Evolutionary conservation across 2,797 vertebrate genomes (phyloP).

Genomic region (Onychomys arenicola): DNA sequence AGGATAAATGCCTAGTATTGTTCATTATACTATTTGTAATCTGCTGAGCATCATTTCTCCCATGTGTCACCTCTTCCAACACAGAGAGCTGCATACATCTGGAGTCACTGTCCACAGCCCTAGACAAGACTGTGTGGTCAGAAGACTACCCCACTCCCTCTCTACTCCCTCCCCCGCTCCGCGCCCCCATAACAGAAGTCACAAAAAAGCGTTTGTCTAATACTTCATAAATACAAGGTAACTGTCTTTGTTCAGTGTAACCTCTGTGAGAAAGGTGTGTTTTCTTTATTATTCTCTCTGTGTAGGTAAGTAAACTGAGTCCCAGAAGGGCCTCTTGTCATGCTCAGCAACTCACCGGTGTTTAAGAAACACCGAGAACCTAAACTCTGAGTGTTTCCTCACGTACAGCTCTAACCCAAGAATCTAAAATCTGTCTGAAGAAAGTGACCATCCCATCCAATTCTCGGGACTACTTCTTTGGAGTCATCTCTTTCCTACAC

Average conservation of each 20-base stretch:
- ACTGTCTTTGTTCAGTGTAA: not conserved
- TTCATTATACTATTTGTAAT: not conserved
- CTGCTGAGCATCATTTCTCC: not conserved
- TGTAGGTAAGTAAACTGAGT: not conserved
- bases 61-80: not conserved
- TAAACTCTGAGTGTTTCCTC: not conserved
- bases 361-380: not conserved
- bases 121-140: not conserved
- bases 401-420: not conserved
- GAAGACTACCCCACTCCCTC: not conserved
- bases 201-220: not conserved
- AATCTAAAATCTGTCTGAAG: not conserved
- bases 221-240: not conserved
- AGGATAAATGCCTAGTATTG: constrained; percentile 39
- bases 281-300: not conserved
- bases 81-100: not conserved
- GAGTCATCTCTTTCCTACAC: not conserved
- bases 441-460: not conserved
- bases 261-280: not conserved
- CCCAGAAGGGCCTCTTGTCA: not conserved
- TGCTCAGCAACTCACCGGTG: not conserved
- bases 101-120: not conserved
- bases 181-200: not conserved
- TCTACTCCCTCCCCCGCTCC: accelerated
- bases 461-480: not conserved